Evolutionary conservation across 2,113 vertebrate genomes (phyloP).

Genomic region (Saccopteryx bilineata): DNA sequence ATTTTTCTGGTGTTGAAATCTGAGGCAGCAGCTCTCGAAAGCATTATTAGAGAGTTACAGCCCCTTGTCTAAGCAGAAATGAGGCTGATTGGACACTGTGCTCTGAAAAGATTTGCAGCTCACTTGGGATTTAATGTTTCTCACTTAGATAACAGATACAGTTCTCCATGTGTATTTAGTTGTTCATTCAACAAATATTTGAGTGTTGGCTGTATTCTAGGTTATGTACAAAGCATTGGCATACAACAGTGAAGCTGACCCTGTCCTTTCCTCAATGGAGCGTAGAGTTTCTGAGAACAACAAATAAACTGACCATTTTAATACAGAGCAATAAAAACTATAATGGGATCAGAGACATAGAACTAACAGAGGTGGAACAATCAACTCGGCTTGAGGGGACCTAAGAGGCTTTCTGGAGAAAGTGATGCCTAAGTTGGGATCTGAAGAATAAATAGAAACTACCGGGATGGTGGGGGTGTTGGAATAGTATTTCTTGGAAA

Average conservation of each 20-base stretch:
- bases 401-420: not conserved
- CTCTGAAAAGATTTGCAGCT: not conserved
- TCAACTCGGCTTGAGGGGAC: not conserved
- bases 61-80: not conserved
- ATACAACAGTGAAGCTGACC: not conserved
- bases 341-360: not conserved
- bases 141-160: constrained; percentile 4
- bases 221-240: not conserved
- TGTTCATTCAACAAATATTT: not conserved
- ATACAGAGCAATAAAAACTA: not conserved
- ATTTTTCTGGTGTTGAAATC: constrained; percentile 65
- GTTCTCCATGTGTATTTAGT: not conserved
- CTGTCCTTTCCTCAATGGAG: not conserved
- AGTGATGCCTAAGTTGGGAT: not conserved
- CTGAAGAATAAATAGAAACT: not conserved
- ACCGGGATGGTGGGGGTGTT: not conserved
- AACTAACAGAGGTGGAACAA: not conserved
- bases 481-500: not conserved
- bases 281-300: not conserved
- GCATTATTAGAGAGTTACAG: constrained; percentile 48
- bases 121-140: not conserved
- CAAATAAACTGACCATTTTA: not conserved
- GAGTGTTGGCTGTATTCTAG: not conserved
- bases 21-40: constrained; percentile 46
- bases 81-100: constrained; percentile 23